Percentiles rank a stretch among this genome's conserved stretches.
Conservation (phyloP, 2,113 vertebrate genomes). For the Harpagus bidentatus region DNA sequence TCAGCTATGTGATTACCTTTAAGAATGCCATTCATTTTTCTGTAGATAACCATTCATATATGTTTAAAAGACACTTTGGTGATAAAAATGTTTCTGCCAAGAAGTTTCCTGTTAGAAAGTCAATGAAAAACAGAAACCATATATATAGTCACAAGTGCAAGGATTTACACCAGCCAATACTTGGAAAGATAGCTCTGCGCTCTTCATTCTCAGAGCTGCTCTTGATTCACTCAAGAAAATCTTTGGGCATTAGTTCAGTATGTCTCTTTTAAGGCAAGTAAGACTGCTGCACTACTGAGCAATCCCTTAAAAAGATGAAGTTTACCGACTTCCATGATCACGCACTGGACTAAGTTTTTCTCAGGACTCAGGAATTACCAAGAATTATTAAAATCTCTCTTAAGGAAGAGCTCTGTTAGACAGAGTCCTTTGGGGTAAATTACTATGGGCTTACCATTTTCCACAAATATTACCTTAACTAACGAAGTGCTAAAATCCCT, state of each 20-base stretch:
- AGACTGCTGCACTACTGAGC: not conserved
- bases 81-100: not conserved
- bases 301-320: not conserved
- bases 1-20: not conserved
- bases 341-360: not conserved
- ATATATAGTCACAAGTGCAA: not conserved
- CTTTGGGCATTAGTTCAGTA: not conserved
- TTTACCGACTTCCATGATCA: not conserved
- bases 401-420: not conserved
- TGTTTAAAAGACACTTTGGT: not conserved
- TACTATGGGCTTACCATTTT: not conserved
- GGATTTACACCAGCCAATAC: not conserved
- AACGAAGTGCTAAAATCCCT: not conserved
- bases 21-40: not conserved
- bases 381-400: not conserved
- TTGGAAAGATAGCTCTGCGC: fast-evolving
- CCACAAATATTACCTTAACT: not conserved
- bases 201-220: not conserved
- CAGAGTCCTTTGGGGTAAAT: not conserved
- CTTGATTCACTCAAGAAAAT: not conserved
- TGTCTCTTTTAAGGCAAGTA: not conserved
- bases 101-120: not conserved
- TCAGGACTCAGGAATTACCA: not conserved
- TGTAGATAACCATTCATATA: not conserved
- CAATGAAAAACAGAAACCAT: not conserved